phyloP scores from a whole-genome alignment of 2,888 invertebrate species.

The Thecophora atra region DNA sequence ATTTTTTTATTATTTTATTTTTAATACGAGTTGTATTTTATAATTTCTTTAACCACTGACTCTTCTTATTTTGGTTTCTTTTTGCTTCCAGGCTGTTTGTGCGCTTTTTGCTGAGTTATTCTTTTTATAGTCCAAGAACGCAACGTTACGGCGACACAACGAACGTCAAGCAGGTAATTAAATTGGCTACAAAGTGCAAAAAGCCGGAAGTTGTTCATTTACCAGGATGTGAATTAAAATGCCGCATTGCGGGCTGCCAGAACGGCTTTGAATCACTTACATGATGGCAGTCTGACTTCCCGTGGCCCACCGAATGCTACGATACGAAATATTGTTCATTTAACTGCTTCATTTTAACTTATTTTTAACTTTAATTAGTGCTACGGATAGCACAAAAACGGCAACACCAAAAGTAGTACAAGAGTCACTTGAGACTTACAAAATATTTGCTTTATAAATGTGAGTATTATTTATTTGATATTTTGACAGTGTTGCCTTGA shows the following conservation, averaged over 20 bases:
- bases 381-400: neutral
- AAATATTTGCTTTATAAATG: conserved; percentile 3
- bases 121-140: too few species aligned
- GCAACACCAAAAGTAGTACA: neutral
- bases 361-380: neutral
- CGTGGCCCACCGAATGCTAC: neutral
- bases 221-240: conserved; percentile 32
- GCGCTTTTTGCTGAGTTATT: too few species aligned
- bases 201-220: conserved; percentile 40
- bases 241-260: conserved; percentile 31
- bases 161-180: conserved; percentile 20
- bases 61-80: too few species aligned
- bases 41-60: too few species aligned
- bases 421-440: neutral
- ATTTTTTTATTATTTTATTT: too few species aligned
- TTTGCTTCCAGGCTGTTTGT: too few species aligned
- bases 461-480: conserved; percentile 5
- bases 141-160: too few species aligned
- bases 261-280: neutral
- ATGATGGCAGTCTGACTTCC: neutral
- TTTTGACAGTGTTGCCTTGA: conserved; percentile 20
- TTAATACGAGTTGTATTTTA: too few species aligned
- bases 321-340: neutral
- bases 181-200: conserved; percentile 20
- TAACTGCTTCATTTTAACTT: neutral